These are phyloP conservation scores for Mormyrops boulengeri DNA, from an alignment of 2,797 vertebrate species.

Conservation along the genomic window DNA sequence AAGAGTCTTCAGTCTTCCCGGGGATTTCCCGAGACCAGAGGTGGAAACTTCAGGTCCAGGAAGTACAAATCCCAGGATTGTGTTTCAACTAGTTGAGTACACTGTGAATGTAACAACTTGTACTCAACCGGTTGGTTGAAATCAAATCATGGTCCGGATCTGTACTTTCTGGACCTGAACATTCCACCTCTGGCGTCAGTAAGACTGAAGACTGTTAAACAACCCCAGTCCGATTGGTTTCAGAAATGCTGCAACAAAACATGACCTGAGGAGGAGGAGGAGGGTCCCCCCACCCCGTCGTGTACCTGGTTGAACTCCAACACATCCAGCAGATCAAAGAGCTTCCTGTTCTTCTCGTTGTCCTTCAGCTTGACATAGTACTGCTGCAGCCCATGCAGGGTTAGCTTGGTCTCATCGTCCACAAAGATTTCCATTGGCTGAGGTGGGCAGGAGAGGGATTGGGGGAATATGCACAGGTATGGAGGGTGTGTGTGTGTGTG, in stretches of 20 bases:
- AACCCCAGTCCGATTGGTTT: background rate
- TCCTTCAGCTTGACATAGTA: conserved; percentile 83
- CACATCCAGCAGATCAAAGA: conserved; percentile 76
- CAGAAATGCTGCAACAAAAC: background rate
- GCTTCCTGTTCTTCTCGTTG: conserved; percentile 81
- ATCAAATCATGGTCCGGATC: background rate
- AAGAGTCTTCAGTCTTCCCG: too few species aligned
- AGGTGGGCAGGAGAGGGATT: conserved; percentile 35
- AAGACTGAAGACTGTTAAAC: background rate
- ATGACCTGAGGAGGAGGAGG: background rate
- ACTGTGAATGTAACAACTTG: background rate
- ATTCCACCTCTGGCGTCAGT: background rate
- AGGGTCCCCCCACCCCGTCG: background rate
- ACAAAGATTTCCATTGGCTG: conserved; percentile 83
- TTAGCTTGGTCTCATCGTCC: conserved; percentile 80
- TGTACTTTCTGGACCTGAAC: background rate
- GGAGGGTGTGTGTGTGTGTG: background rate
- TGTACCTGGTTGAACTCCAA: conserved; percentile 77
- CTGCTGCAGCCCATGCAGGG: conserved; percentile 76
- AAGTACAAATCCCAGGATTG: background rate
- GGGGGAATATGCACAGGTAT: conserved; percentile 27
- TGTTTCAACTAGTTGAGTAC: background rate
- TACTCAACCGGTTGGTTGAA: background rate
- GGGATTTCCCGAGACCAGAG: background rate
- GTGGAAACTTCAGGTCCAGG: background rate